Evolutionary conservation across 2,888 invertebrate genomes (phyloP), one percentile per base, ranked within the genome.

Genomic region (Caenorhabditis japonica): DNA sequence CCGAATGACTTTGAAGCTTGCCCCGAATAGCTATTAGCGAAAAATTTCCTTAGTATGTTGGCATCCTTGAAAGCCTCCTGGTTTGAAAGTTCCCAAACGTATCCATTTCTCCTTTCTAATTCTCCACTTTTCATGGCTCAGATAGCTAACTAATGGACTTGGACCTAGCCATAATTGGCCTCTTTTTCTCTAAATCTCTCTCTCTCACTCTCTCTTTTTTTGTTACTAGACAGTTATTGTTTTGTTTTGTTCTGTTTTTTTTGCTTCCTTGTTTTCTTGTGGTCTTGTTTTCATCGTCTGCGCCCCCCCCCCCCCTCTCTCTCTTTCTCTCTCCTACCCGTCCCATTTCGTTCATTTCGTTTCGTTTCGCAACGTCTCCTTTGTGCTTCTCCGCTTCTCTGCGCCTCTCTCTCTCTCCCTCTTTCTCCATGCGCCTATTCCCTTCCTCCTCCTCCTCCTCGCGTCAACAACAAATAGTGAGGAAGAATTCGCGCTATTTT

Each of bases 281-380:
- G n/a, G n/a, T n/a, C n/a, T n/a, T n/a, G n/a, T n/a, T n/a, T n/a
- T n/a, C 62, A 44, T 44, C 52, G 33, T 52, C 52, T 46, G 53
- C 21, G 8, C 44, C 43, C 12, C n/a, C 46, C 30, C 19, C 19
- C 36, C 36, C 38, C 33, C 53, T 39, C 19, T 36, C 62, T 46
- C 51, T 36, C 39, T 27, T n/a, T n/a, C n/a, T n/a, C n/a, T n/a
- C 30, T 5, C 30, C 30, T 30, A 5, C 30, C 7, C 30, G 30
- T 30, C 30, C 30, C 5, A 7, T 30, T n/a, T n/a, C n/a, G n/a
- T n/a, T n/a, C n/a, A n/a, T n/a, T n/a, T n/a, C 61, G 27, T 52
- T 52, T 53, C 62, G 38, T 47, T 53, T 41, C 49, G 49, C 56
- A 55, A 55, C 64, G 55, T 64, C 56, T 56, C 56, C 64, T n/a